Conservation (phyloP, 2,113 vertebrate species). For the Paratilapia polleni region DNA sequence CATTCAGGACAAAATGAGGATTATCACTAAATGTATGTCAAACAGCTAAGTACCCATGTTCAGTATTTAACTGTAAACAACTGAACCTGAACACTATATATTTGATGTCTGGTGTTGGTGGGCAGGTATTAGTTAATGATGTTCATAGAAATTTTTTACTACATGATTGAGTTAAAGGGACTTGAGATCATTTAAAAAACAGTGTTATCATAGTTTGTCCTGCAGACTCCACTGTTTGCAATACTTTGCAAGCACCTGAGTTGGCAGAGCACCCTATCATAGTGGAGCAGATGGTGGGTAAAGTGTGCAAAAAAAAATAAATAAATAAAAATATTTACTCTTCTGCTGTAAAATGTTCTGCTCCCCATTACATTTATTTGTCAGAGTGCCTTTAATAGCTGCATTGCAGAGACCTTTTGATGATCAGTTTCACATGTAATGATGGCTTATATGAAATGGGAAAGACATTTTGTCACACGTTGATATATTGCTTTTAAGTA, state of each 20-base stretch:
- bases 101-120: not conserved
- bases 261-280: slow-evolving; percentile 37
- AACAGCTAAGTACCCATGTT: not conserved
- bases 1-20: not conserved
- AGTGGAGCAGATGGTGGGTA: slow-evolving; percentile 54
- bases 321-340: slow-evolving; percentile 32
- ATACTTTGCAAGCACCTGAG: slow-evolving; percentile 47
- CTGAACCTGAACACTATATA: not conserved
- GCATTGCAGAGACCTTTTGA: not conserved
- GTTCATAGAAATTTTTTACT: not conserved
- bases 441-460: not conserved
- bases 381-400: slow-evolving; percentile 9
- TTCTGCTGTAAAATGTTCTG: slow-evolving; percentile 30
- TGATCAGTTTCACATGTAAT: not conserved
- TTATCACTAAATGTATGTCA: not conserved
- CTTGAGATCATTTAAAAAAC: slow-evolving; percentile 18
- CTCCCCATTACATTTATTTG: slow-evolving; percentile 9
- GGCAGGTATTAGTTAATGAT: not conserved
- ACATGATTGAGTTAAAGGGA: slow-evolving; percentile 4
- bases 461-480: not conserved
- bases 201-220: slow-evolving; percentile 31
- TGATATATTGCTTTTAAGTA: not conserved
- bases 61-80: not conserved
- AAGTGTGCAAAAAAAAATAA: slow-evolving; percentile 28
- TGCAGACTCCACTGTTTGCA: slow-evolving; percentile 38